These are phyloP conservation scores for Cremastinae sp. DNA, from an alignment of 2,888 invertebrate genomes.

Conservation along the genomic window DNA sequence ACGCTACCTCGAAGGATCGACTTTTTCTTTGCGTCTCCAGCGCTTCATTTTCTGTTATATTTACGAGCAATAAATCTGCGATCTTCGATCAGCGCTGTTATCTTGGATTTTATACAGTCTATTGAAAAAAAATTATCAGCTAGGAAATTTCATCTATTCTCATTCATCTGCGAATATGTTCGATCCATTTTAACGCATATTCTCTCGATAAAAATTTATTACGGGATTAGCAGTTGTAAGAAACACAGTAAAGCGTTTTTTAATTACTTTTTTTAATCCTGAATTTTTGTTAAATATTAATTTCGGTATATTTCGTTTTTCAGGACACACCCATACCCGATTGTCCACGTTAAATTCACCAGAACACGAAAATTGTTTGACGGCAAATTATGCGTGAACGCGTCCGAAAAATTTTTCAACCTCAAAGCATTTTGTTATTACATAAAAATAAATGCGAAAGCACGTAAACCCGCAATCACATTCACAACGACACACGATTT, in stretches of 20 bases:
- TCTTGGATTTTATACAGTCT: not conserved
- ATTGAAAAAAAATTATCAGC: not conserved
- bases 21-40: no score
- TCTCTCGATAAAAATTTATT: slow-evolving; percentile 51
- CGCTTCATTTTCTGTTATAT: no score
- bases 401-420: slow-evolving; percentile 10
- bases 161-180: not conserved
- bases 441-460: slow-evolving; percentile 41
- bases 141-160: not conserved
- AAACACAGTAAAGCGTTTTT: slow-evolving; percentile 65
- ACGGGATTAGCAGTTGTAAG: slow-evolving; percentile 68
- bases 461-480: slow-evolving; percentile 42
- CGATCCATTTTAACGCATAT: slow-evolving; percentile 10
- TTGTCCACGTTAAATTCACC: not conserved
- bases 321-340: not conserved
- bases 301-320: no score
- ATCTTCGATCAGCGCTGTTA: no score
- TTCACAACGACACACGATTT: slow-evolving; percentile 34
- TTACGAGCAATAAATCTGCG: no score
- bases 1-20: no score
- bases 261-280: no score
- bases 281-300: no score
- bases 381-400: slow-evolving; percentile 48
- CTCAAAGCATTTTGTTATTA: slow-evolving; percentile 6
- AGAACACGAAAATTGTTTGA: not conserved